Evolutionary conservation across 2,797 vertebrate species (phyloP).

Genomic region (Synanceia verrucosa): DNA sequence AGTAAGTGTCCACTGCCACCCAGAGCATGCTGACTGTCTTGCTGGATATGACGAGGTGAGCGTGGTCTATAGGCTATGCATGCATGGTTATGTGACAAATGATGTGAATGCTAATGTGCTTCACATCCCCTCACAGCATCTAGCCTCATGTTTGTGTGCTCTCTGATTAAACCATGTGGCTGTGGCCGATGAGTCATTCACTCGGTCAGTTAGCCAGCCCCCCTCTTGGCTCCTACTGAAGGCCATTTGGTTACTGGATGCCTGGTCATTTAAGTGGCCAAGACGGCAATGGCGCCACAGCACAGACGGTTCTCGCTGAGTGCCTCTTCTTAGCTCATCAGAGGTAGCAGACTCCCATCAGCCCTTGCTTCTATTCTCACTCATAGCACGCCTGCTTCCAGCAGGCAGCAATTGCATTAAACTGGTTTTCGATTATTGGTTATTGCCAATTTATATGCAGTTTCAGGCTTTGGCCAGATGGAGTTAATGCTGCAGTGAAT

Average conservation of each 20-base stretch:
- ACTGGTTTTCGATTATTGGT: conserved; percentile 35
- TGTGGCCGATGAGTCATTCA: conserved; percentile 55
- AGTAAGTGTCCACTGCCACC: conserved; percentile 1
- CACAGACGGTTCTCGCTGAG: conserved; percentile 60
- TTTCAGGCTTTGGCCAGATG: neutral
- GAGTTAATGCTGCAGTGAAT: conserved; percentile 1
- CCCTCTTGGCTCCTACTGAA: conserved; percentile 56
- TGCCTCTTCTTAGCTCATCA: conserved; percentile 59
- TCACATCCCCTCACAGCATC: neutral
- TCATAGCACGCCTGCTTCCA: conserved; percentile 10
- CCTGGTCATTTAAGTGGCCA: conserved; percentile 55
- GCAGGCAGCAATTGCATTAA: conserved; percentile 25
- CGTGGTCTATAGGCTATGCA: neutral
- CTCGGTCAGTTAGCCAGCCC: conserved; percentile 56
- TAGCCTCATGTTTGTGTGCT: conserved; percentile 43
- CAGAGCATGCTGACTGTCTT: neutral
- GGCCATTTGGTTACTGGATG: conserved; percentile 67
- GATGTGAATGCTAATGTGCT: conserved; percentile 33
- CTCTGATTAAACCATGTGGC: conserved; percentile 55
- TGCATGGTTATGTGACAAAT: conserved; percentile 22
- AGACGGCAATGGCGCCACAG: conserved; percentile 38
- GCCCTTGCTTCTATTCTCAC: conserved; percentile 30
- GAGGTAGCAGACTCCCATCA: conserved; percentile 49
- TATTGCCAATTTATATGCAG: conserved; percentile 47
- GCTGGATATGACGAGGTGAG: conserved; percentile 9